Conservation (phyloP, 2,797 vertebrate species). For the Borostomias antarcticus region DNA sequence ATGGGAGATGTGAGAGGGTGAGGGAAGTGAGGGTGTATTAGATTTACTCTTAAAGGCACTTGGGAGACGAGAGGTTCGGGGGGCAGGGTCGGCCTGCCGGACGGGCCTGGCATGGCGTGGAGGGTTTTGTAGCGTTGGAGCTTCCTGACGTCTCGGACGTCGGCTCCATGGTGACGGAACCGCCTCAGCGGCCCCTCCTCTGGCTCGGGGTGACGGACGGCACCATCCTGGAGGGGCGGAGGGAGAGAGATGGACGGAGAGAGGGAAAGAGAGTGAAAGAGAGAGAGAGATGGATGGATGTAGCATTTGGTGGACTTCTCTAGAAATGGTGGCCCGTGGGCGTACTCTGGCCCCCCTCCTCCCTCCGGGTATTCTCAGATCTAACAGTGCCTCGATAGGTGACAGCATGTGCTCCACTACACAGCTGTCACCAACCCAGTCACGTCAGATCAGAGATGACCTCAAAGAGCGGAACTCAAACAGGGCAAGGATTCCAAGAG, state of each 20-base stretch:
- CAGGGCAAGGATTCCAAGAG: too few relatives aligned
- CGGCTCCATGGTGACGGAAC: conserved; percentile 51
- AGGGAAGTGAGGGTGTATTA: not conserved
- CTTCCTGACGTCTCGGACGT: conserved; percentile 63
- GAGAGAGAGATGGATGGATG: not conserved
- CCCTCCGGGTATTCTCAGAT: too few relatives aligned
- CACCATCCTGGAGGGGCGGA: conserved; percentile 60
- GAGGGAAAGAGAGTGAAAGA: not conserved
- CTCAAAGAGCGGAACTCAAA: too few relatives aligned
- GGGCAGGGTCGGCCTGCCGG: conserved; percentile 47
- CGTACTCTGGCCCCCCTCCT: too few relatives aligned
- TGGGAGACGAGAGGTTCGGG: conserved; percentile 58
- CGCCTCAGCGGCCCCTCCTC: conserved; percentile 9
- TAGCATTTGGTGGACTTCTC: too few relatives aligned
- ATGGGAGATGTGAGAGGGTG: too few relatives aligned
- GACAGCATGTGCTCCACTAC: too few relatives aligned
- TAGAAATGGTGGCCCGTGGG: too few relatives aligned
- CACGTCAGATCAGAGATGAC: too few relatives aligned
- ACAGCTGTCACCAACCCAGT: too few relatives aligned
- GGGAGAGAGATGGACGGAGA: conserved; percentile 28
- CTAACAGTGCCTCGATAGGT: too few relatives aligned
- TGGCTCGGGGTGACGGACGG: conserved; percentile 64
- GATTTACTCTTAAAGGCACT: conserved; percentile 77
- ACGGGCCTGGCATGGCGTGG: conserved; percentile 35
- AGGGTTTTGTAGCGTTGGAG: conserved; percentile 46